Conservation (phyloP, 2,797 vertebrate genomes). For the Acrocephalus scirpaceus region DNA sequence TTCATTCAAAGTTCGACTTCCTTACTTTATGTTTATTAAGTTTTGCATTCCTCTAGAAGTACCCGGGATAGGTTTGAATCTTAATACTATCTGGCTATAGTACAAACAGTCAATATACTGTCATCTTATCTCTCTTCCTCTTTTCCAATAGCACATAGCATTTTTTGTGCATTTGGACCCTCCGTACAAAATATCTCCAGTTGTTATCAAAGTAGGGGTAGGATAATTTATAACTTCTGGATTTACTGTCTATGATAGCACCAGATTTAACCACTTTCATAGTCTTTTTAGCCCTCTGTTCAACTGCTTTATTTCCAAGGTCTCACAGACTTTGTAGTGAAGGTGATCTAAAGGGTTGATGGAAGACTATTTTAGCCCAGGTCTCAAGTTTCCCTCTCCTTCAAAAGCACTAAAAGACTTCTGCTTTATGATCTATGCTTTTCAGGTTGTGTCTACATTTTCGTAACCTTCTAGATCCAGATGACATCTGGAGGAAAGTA, state of each 20-base stretch:
- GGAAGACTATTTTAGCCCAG: neutral
- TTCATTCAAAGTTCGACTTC: neutral
- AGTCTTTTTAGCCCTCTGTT: neutral
- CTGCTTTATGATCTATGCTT: neutral
- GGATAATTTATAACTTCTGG: neutral
- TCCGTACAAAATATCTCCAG: neutral
- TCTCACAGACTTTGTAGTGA: neutral
- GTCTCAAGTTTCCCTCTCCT: neutral
- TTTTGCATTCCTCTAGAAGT: neutral
- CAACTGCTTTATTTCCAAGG: neutral
- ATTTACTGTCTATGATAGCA: neutral
- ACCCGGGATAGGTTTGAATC: neutral
- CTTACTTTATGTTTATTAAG: neutral
- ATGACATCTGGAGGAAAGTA: slow-evolving; percentile 11
- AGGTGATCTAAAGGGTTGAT: neutral
- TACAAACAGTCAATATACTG: neutral
- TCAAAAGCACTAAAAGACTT: neutral
- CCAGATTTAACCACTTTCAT: neutral
- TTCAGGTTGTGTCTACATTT: neutral
- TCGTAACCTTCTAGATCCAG: slow-evolving; percentile 5
- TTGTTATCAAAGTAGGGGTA: neutral
- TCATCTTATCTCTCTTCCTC: neutral
- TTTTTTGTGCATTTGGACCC: neutral
- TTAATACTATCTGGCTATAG: neutral
- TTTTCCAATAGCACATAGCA: neutral